Conservation (phyloP, 2,113 vertebrate genomes). For the Cyrtonyx montezumae region DNA sequence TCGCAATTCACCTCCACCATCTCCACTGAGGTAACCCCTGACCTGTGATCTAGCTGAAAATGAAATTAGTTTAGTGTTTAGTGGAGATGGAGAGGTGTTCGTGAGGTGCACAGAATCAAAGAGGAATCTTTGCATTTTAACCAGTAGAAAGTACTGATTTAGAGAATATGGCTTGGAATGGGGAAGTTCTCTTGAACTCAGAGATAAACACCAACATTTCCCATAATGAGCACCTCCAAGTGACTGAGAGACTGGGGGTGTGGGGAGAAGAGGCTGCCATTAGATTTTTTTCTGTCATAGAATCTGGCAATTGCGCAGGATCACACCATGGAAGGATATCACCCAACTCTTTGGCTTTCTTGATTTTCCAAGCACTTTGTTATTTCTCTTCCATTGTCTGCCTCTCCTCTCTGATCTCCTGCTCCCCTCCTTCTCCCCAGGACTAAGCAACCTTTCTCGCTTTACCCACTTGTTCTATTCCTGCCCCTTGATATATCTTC, state of each 20-base stretch:
- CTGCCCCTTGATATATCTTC: not conserved
- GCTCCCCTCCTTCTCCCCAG: not conserved
- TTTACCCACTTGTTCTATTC: not conserved
- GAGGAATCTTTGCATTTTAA: not conserved
- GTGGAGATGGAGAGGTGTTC: not conserved
- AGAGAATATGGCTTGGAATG: not conserved
- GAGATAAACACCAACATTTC: not conserved
- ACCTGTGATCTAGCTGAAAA: not conserved
- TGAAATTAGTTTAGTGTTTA: not conserved
- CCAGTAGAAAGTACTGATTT: not conserved
- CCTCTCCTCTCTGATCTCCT: not conserved
- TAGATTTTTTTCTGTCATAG: not conserved
- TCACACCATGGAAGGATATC: not conserved
- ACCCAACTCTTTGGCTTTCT: not conserved
- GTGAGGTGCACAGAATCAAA: not conserved
- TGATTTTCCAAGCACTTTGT: not conserved
- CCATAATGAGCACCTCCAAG: not conserved
- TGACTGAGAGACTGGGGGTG: not conserved
- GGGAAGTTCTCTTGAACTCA: not conserved
- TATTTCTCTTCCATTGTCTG: not conserved
- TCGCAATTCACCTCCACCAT: slow-evolving; percentile 85
- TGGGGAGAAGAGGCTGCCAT: fast-evolving
- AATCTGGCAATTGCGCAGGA: not conserved
- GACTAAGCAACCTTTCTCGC: not conserved
- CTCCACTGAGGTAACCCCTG: slow-evolving; percentile 81